Percentiles rank a stretch among this genome's conserved stretches.
These are phyloP conservation scores for Triplophysa rosa DNA, from an alignment of 2,113 vertebrate genomes.

Conservation along the genomic window DNA sequence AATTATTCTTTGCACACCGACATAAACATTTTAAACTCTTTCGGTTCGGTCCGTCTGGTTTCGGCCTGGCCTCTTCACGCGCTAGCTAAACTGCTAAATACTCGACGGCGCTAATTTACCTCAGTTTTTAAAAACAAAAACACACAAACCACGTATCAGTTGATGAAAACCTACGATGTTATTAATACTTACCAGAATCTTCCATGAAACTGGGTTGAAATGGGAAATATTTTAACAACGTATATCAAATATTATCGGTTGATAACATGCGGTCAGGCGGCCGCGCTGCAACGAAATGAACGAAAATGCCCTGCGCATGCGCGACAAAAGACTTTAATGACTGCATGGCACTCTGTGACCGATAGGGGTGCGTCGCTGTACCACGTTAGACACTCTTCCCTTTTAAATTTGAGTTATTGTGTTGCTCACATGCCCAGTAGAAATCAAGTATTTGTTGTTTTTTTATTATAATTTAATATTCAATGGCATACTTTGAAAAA, in stretches of 20 bases:
- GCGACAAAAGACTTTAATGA: not conserved
- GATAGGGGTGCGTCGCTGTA: not conserved
- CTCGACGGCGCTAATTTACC: not conserved
- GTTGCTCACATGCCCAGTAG: too few relatives aligned
- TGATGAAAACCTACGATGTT: not conserved
- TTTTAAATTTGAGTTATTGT: too few relatives aligned
- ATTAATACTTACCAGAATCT: constrained; percentile 65
- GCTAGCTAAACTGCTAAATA: not conserved
- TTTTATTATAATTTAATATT: too few relatives aligned
- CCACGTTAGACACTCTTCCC: too few relatives aligned
- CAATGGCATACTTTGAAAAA: too few relatives aligned
- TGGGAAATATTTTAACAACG: constrained; percentile 44
- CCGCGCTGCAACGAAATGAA: constrained; percentile 40
- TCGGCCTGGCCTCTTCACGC: not conserved
- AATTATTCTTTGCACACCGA: too few relatives aligned
- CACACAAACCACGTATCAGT: too few relatives aligned
- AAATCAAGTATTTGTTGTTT: too few relatives aligned
- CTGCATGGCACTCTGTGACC: not conserved
- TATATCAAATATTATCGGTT: constrained; percentile 48
- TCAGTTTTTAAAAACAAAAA: not conserved
- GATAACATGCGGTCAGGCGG: constrained; percentile 47
- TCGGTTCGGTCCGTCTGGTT: not conserved
- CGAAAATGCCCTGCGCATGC: constrained; percentile 62
- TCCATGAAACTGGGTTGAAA: constrained; percentile 62
- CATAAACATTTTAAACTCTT: not conserved